phyloP scores from a whole-genome alignment of 2,113 vertebrate species.

The Thamnaconus septentrionalis region DNA sequence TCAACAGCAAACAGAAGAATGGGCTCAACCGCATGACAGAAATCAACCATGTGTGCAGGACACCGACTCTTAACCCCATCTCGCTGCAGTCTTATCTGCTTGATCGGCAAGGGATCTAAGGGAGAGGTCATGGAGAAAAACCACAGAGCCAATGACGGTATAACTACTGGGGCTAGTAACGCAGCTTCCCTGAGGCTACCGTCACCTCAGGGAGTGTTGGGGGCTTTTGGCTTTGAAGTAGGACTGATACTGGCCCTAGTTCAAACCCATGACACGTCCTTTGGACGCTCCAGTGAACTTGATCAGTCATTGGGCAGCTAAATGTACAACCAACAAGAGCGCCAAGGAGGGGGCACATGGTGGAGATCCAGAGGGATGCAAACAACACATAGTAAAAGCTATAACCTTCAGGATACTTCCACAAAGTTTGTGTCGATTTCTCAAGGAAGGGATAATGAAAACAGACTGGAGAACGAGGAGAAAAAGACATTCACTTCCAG shows the following conservation, averaged over 20 bases:
- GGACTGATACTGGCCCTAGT: conserved; percentile 56
- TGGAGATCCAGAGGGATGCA: conserved; percentile 28
- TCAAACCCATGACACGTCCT: conserved; percentile 62
- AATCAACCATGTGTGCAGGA: conserved; percentile 41
- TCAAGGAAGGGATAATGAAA: neutral
- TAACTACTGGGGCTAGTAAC: conserved; percentile 45
- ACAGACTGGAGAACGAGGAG: neutral
- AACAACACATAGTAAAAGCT: conserved; percentile 17
- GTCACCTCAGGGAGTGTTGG: conserved; percentile 47
- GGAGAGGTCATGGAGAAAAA: conserved; percentile 30
- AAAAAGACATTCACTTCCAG: conserved; percentile 15
- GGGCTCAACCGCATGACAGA: conserved; percentile 18
- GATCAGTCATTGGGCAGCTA: conserved; percentile 63
- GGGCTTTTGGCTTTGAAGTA: conserved; percentile 60
- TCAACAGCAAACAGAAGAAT: conserved; percentile 35
- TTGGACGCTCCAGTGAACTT: conserved; percentile 65
- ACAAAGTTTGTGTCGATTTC: conserved; percentile 22
- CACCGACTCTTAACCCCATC: conserved; percentile 29
- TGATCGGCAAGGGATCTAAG: conserved; percentile 50
- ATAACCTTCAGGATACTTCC: conserved; percentile 12
- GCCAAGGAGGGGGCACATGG: conserved; percentile 24
- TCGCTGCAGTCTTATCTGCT: conserved; percentile 37
- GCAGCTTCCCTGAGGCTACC: conserved; percentile 44
- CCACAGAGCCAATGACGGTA: conserved; percentile 37
- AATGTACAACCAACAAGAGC: conserved; percentile 66